Base-by-base conservation (phyloP, 53 echinoderm and acorn worm genomes). In the Stichopus horrens region DNA sequence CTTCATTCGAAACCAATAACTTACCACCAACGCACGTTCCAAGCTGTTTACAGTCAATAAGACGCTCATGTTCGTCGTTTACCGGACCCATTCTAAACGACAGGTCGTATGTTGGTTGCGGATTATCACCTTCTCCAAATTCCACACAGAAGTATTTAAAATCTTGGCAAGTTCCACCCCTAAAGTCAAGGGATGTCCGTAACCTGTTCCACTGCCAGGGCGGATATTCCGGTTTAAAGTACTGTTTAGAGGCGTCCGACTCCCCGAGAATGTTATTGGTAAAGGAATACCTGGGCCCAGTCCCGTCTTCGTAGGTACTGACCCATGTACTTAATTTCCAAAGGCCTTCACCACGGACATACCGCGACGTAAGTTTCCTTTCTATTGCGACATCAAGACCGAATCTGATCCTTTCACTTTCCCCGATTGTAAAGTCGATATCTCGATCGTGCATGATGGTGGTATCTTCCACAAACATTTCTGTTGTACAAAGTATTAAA, bases 301-400 rank as follows among this genome's bases (percentile, higher is more conserved):
- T 56, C 6, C 87, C 87, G 21, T 87, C 75, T 75, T 54, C 19
- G 55, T 74, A 56, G 54, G 74, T 8, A 87, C 87, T 54, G 8
- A 87, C 21, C 87, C 87, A 87, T 13, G 87, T 75, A 56, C 75
- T 23, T 6, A 87, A 11, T 87, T 87, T 87, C 87, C 87, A 87
- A n/a, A 87, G 74, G 9, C 19, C 13, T 22, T 86, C 86, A 37
- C 86, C 86, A 9, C 71, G 67, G 10, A 86, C 37, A 37, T 19
- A 5, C 8, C 52, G 11, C 9, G 86, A 53, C 2, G 86, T 57
- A 7, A 21, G 5, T 13, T 23, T 65, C 52, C 60, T 53, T 6
- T 23, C 6, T 7, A 71, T 20, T 4, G 18, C 77, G 8, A 76
- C 21, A 51, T 76, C 77, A 14, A 76, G 52, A 54, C 77, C 52